Percentiles rank a stretch among this genome's conserved stretches.
Evolutionary conservation across 2,797 vertebrate genomes (phyloP).

Genomic region (Salarias fasciatus): DNA sequence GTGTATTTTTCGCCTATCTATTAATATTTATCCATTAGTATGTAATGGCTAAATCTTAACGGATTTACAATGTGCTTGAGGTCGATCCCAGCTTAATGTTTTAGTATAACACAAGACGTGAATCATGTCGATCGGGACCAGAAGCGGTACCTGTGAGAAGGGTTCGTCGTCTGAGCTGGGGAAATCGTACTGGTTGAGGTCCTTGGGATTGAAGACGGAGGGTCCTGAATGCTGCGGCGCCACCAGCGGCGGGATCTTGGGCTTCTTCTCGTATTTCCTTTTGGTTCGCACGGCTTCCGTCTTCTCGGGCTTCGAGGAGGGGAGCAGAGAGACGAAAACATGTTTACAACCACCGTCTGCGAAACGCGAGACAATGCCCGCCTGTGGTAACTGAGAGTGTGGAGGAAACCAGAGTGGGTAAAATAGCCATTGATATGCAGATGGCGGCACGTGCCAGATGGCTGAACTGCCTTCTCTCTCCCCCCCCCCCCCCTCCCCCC

Average conservation of each 20-base stretch:
- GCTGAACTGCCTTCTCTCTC: constrained; percentile 60
- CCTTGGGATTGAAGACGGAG: constrained; percentile 95
- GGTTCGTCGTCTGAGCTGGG: constrained; percentile 98
- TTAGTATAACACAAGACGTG: too few relatives aligned
- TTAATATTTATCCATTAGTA: too few relatives aligned
- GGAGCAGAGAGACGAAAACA: neutral
- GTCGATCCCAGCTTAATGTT: too few relatives aligned
- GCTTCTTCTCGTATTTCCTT: constrained; percentile 99
- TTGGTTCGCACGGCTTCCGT: constrained; percentile 93
- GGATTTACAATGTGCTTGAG: too few relatives aligned
- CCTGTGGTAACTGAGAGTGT: constrained; percentile 3
- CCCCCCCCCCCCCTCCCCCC: constrained; percentile 4
- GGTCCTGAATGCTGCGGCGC: constrained; percentile 89
- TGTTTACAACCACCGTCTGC: constrained; percentile 33
- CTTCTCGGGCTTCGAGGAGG: constrained; percentile 89
- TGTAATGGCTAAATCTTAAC: too few relatives aligned
- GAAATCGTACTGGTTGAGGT: constrained; percentile 99
- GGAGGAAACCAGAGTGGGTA: constrained; percentile 43
- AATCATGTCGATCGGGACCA: fast-evolving
- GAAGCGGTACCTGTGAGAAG: constrained; percentile 88
- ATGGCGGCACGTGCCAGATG: constrained; percentile 78
- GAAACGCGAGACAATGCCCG: constrained; percentile 6
- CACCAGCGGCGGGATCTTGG: constrained; percentile 89
- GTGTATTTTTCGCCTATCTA: too few relatives aligned
- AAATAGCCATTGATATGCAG: constrained; percentile 77